Evolutionary conservation across 2,113 vertebrate species (phyloP).

Genomic region (Pterocles gutturalis): DNA sequence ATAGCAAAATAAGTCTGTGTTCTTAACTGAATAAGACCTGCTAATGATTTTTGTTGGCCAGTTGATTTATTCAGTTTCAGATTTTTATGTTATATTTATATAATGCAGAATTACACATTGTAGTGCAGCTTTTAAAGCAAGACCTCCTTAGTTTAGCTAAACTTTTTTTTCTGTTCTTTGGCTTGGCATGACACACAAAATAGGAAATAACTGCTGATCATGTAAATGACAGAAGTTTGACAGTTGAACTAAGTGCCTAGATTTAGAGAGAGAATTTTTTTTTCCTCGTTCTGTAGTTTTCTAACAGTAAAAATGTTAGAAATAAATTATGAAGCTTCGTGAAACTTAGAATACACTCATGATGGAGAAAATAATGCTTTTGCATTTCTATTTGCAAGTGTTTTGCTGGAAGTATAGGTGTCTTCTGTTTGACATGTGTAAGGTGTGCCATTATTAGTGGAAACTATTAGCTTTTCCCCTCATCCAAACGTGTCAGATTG

Average conservation of each 20-base stretch:
- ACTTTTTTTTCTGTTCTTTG: neutral
- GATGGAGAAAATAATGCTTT: neutral
- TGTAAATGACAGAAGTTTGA: neutral
- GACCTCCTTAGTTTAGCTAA: neutral
- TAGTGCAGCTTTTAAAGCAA: neutral
- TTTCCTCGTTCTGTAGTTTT: neutral
- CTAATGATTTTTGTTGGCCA: neutral
- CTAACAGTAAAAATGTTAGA: neutral
- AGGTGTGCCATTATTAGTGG: neutral
- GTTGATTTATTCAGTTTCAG: neutral
- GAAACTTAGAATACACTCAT: neutral
- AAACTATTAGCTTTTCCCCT: neutral
- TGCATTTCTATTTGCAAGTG: neutral
- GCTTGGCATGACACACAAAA: neutral
- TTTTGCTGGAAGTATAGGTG: neutral
- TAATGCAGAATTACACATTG: neutral
- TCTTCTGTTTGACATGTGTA: neutral
- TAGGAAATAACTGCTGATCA: neutral
- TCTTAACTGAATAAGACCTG: neutral
- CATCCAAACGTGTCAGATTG: neutral
- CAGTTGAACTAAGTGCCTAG: neutral
- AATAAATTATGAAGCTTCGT: neutral
- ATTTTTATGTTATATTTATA: neutral
- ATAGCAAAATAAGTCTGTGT: neutral
- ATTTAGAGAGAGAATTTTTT: neutral